Base-by-base conservation (phyloP, 2,888 invertebrate genomes). In the Ecliptopera silaceata region DNA sequence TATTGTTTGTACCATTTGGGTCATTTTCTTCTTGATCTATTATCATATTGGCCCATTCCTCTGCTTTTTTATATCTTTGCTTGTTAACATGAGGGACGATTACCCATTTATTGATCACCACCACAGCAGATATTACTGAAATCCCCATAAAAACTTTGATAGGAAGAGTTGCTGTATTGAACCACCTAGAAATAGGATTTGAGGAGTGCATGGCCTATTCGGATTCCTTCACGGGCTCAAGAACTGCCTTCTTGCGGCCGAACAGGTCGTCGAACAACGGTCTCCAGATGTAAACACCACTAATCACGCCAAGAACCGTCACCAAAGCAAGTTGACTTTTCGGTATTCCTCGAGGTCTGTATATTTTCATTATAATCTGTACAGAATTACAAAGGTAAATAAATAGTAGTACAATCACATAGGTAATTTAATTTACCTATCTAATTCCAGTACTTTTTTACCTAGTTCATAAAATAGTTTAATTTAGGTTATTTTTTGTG, bases 211-310 rank as follows among this genome's bases (percentile, higher is more conserved):
- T 88, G 56, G 56, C 67, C 76, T 66, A 71, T 68, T 71, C 41
- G n/a, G 44, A 38, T 22, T 63, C 56, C 57, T 64, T 56, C 46
- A 48, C 52, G 48, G 57, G 57, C 31, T 68, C 61, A 61, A 46
- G 62, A 41, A 59, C 55, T 22, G 55, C 50, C 48, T 68, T 70
- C 49, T 68, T 72, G 51, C 66, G 71, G 11, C 74, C 73, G 61
- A 71, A 82, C 61, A 72, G 70, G 4, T 86, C 80, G 53, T 82
- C 74, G 48, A 92, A 78, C 5, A 89, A 38, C 1, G 92, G 92
- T 69, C 80, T 86, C 92, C 92, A 93, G 66, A 92, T 88, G 65
- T 93, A 93, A 60, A 88, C 64, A 60, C 92, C 92, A 52, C 88
- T 74, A 41, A 88, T 65, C 48, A 87, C 75, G 20, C 93, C 93